phyloP scores from a whole-genome alignment of 1,140 invertebrate species.

The Leptonema lineaticorne region DNA sequence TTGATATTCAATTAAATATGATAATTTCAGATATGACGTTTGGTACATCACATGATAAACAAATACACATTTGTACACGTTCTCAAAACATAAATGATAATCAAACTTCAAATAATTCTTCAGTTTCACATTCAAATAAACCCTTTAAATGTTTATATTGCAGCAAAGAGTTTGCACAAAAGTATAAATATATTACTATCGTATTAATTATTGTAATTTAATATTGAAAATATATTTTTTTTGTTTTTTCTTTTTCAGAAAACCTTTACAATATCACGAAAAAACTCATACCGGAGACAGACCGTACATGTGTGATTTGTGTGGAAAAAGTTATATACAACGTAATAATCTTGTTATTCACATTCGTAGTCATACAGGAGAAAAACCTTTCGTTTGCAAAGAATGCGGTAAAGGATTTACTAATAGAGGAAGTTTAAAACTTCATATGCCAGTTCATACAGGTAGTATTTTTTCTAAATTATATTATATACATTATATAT shows the following conservation, averaged over 20 bases:
- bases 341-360: slow-evolving; percentile 51
- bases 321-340: slow-evolving; percentile 38
- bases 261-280: slow-evolving; percentile 38
- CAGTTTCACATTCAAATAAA: too few relatives aligned
- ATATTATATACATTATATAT: too few relatives aligned
- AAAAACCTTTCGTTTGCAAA: slow-evolving; percentile 42
- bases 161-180: slow-evolving; percentile 36
- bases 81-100: too few relatives aligned
- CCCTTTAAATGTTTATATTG: slow-evolving; percentile 34
- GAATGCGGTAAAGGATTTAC: slow-evolving; percentile 39
- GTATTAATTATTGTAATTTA: neutral
- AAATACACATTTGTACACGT: too few relatives aligned
- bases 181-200: slow-evolving; percentile 21
- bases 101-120: too few relatives aligned
- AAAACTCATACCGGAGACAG: slow-evolving; percentile 38
- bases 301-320: slow-evolving; percentile 35
- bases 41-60: too few relatives aligned
- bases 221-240: neutral
- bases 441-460: slow-evolving; percentile 39
- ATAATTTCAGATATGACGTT: too few relatives aligned
- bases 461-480: too few relatives aligned
- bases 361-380: slow-evolving; percentile 57
- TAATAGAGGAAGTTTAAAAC: slow-evolving; percentile 32
- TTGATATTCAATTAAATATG: too few relatives aligned
- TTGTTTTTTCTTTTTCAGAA: slow-evolving; percentile 23